Conservation (phyloP, 92 coral and sea anemone species). For the Paramuricea clavata region DNA sequence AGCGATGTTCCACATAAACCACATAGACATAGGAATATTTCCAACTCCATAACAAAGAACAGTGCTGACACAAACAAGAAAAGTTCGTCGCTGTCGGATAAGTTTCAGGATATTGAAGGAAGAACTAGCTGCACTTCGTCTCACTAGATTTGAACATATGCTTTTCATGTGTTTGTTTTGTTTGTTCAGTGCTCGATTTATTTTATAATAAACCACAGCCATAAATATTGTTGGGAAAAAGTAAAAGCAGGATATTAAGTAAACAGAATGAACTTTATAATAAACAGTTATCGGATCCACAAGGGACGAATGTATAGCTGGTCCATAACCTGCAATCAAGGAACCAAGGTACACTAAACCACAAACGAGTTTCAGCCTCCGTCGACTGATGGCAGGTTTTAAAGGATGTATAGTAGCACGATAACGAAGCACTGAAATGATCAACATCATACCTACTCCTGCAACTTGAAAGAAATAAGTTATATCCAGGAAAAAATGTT, state of each 20-base stretch:
- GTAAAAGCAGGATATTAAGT: neutral
- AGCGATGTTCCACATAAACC: neutral
- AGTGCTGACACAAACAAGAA: neutral
- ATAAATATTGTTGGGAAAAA: neutral
- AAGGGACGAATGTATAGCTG: neutral
- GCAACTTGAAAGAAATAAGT: neutral
- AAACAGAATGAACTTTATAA: neutral
- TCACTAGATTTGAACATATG: neutral
- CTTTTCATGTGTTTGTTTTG: constrained; percentile 14
- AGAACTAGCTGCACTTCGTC: neutral
- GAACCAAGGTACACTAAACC: neutral
- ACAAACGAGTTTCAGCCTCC: neutral
- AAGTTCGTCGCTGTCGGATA: constrained; percentile 3
- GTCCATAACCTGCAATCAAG: neutral
- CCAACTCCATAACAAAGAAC: constrained; percentile 3
- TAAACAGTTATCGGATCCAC: neutral
- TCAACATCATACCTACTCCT: constrained; percentile 8
- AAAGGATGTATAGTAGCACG: neutral
- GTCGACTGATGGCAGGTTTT: constrained; percentile 8
- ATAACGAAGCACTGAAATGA: constrained; percentile 2
- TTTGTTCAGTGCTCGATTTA: neutral
- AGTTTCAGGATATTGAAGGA: neutral
- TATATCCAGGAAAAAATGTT: too few species aligned
- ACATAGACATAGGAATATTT: neutral
- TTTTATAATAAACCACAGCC: constrained; percentile 8